Evolutionary conservation across 2,888 invertebrate species (phyloP).

Genomic region (Eupithecia tripunctaria): DNA sequence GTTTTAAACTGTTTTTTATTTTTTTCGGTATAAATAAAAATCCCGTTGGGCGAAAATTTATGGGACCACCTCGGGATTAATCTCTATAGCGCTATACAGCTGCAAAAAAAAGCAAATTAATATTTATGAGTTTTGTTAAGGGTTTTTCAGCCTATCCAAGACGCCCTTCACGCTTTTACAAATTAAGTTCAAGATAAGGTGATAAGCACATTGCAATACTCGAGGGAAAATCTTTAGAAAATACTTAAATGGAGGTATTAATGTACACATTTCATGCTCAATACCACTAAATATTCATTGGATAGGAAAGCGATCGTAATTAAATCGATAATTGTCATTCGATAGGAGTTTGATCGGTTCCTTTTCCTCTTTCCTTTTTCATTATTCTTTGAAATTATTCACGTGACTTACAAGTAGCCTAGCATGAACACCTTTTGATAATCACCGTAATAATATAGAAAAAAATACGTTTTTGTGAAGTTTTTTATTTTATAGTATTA

Average conservation of each 20-base stretch:
- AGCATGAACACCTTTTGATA: neutral
- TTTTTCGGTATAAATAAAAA: too few relatives aligned
- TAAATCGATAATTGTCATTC: conserved; percentile 44
- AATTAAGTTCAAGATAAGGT: neutral
- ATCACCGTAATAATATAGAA: neutral
- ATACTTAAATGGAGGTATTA: neutral
- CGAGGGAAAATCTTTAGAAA: conserved; percentile 2
- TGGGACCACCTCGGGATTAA: too few relatives aligned
- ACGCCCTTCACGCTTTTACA: neutral
- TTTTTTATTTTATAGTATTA: neutral
- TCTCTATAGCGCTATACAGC: too few relatives aligned
- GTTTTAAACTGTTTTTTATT: too few relatives aligned
- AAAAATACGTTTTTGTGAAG: neutral
- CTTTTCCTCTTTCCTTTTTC: conserved; percentile 44
- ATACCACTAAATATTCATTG: conserved; percentile 35
- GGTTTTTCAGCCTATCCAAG: neutral
- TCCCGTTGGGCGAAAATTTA: too few relatives aligned
- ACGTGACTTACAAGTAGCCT: neutral
- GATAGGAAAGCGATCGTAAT: conserved; percentile 39
- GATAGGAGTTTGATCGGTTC: conserved; percentile 43
- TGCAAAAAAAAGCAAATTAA: neutral
- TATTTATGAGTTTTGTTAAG: neutral
- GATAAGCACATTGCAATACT: neutral
- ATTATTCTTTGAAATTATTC: conserved; percentile 31
- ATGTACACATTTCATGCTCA: conserved; percentile 17